Evolutionary conservation across 2,797 vertebrate species (phyloP).

Genomic region (Peromyscus aztecus): DNA sequence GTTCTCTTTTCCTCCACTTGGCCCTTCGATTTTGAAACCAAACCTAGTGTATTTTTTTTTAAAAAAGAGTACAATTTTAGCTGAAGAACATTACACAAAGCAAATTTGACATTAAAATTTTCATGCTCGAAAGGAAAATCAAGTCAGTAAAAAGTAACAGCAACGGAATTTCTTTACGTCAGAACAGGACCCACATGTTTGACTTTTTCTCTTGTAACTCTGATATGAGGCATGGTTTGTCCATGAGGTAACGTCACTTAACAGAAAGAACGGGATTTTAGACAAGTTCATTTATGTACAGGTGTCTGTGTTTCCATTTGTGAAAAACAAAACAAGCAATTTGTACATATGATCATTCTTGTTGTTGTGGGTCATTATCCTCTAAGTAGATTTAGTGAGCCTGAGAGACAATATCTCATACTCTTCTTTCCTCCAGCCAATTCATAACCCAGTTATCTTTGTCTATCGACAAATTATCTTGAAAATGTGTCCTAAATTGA

Average conservation of each 20-base stretch:
- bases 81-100: slow-evolving; percentile 11
- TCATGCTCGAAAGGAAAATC: slow-evolving; percentile 2
- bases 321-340: slow-evolving; percentile 25
- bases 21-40: slow-evolving; percentile 99
- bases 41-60: slow-evolving; percentile 88
- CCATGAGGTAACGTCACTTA: neutral
- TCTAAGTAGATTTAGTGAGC: neutral
- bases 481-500: slow-evolving; percentile 31
- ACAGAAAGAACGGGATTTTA: neutral
- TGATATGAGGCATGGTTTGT: neutral
- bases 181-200: neutral
- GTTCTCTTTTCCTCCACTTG: slow-evolving; percentile 98
- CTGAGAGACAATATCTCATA: neutral
- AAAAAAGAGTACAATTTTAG: slow-evolving; percentile 71
- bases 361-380: neutral
- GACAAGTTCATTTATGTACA: neutral
- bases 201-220: neutral
- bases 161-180: neutral
- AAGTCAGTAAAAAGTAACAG: neutral
- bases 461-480: slow-evolving; percentile 30
- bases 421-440: neutral
- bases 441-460: slow-evolving; percentile 30
- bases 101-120: slow-evolving; percentile 41
- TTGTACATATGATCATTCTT: neutral
- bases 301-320: slow-evolving; percentile 29